Evolutionary conservation across 2,113 vertebrate genomes (phyloP), one percentile per base, ranked within the genome.

Genomic region (Syngnathoides biaculeatus): DNA sequence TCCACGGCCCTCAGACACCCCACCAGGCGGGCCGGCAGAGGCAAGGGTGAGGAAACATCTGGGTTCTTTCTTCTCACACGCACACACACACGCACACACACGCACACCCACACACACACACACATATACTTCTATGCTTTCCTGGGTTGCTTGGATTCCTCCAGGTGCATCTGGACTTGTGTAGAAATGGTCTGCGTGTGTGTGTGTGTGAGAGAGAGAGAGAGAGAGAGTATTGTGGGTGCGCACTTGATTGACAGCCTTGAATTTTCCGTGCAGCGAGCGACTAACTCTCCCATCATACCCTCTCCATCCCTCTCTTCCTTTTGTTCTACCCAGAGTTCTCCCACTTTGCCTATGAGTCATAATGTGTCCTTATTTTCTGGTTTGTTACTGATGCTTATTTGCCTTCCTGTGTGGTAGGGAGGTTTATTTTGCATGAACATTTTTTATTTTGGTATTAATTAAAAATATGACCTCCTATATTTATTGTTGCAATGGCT

Each of bases 1-100:
- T 92, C 92, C 90, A 79, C 58, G 79, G 83, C 86, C 89, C 89
- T 88, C 87, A 91, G 90, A 89, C 90, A 81, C 89, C 89, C 89
- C 79, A 84, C 80, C 84, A 88, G 87, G 88, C 88, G 64, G 74
- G 77, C 69, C 74, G 64, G 75, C 70, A 69, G 76, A 79, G 45
- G 79, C 79, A 83, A 84, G 77, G 85, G 82, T 77, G 82, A 78
- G 78, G 79, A 90, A 90, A 91, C 92, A 93, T 93, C 91, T 93
- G 92, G 91, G 87, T 88, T 91, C 84, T 87, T 78, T 92, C 87
- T 86, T 72, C 55, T 79, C 64, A 59, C 55, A 71, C 50, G 48
- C 45, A 59, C 56, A 53, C 38, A 68, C 22, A 39, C 52, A 19
- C 26, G 19, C 26, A 24, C 63, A 75, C 77, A 75, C 71, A 79